Conservation (phyloP, 2,888 invertebrate species). For the Schizotus pectinicornis region DNA sequence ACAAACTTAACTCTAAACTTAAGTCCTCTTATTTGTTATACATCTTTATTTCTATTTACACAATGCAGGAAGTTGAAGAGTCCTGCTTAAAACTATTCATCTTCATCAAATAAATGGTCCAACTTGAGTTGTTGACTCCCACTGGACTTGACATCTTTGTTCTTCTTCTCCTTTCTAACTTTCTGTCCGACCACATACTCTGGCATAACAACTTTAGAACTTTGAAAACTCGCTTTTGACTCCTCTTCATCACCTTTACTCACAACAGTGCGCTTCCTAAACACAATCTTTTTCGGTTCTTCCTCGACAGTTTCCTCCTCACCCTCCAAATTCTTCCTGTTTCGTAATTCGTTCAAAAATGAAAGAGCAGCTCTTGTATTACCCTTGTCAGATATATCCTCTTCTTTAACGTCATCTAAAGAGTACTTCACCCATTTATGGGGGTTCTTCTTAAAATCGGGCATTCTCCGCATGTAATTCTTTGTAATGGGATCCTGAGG, state of each 20-base stretch:
- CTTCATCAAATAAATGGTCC: slow-evolving; percentile 64
- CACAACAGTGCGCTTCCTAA: slow-evolving; percentile 42
- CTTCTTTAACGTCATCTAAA: slow-evolving; percentile 74
- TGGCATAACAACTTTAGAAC: slow-evolving; percentile 78
- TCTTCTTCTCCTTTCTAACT: slow-evolving; percentile 60
- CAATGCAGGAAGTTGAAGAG: background rate
- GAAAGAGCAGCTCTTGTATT: slow-evolving; percentile 80
- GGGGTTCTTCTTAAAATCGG: slow-evolving; percentile 73
- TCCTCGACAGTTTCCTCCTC: slow-evolving; percentile 37
- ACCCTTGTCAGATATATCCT: slow-evolving; percentile 79
- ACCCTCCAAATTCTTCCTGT: slow-evolving; percentile 52
- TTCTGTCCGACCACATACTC: slow-evolving; percentile 80
- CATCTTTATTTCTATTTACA: background rate
- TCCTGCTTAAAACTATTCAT: slow-evolving; percentile 32
- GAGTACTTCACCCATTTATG: slow-evolving; percentile 84
- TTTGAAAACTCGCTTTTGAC: slow-evolving; percentile 65
- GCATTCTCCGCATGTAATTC: slow-evolving; percentile 55
- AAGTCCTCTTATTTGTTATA: background rate
- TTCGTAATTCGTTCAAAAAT: slow-evolving; percentile 74
- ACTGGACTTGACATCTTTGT: slow-evolving; percentile 30
- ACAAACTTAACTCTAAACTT: too few relatives aligned
- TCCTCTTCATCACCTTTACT: slow-evolving; percentile 35
- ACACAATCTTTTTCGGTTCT: slow-evolving; percentile 47
- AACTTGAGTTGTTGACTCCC: slow-evolving; percentile 59
- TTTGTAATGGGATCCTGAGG: slow-evolving; percentile 69